phyloP scores from a whole-genome alignment of 2,797 vertebrate species.

The Nyctibius grandis region DNA sequence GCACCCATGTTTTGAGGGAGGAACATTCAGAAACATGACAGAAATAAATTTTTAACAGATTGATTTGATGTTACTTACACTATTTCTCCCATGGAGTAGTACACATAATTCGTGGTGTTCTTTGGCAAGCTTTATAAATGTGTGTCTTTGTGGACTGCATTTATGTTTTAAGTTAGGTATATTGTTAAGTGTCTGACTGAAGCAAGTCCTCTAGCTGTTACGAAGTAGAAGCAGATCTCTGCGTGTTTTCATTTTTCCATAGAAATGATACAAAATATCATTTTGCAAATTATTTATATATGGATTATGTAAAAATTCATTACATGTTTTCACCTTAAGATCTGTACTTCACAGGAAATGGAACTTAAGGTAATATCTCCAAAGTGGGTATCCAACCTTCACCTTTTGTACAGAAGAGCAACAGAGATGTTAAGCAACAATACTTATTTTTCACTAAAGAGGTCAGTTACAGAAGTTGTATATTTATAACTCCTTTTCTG shows the following conservation, averaged over 20 bases:
- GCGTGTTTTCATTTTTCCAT: background rate
- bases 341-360: background rate
- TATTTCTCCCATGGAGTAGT: background rate
- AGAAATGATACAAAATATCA: background rate
- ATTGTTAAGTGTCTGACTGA: background rate
- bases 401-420: background rate
- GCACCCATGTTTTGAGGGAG: background rate
- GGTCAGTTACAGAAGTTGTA: background rate
- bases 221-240: background rate
- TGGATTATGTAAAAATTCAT: background rate
- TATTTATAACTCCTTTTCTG: background rate
- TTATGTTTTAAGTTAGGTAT: background rate
- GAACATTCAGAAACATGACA: background rate
- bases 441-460: background rate
- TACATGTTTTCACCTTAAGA: background rate
- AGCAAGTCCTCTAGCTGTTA: background rate
- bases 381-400: background rate
- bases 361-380: background rate
- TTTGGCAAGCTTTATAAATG: background rate
- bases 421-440: background rate
- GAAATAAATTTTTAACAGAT: background rate
- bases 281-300: constrained; percentile 1
- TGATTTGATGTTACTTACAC: background rate
- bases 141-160: background rate
- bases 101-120: background rate